Evolutionary conservation across 2,888 invertebrate genomes (phyloP), one percentile per base, ranked within the genome.

Genomic region (Hirtodrosophila histrioides): DNA sequence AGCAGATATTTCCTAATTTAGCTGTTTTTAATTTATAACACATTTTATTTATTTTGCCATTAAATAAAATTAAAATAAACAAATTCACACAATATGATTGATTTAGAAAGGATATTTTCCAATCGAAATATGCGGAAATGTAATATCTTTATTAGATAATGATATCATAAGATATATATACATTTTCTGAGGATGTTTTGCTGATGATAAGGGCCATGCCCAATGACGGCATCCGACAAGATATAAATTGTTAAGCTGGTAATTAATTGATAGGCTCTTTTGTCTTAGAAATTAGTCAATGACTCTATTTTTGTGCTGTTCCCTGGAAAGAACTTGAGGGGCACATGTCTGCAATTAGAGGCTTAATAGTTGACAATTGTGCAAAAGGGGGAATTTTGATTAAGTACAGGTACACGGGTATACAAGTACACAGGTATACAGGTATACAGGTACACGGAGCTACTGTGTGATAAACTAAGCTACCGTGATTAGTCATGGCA

Each of bases 401-500:
- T 8, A 67, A 37, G 7, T 39, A 11, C 39, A 64, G 17, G 31
- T 54, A 36, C 10, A 35, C 8, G 12, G 17, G 17, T 17, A 2
- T 2, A 1, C 17, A 17, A 2, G 17, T 17, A 17, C 2, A 17
- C 17, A 17, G 17, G 17, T 6, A 36, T 2, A 1, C 17, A 17
- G 17, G 17, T 17, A 17, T 17, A 17, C 17, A 17, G 17, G 17
- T 6, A 36, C 11, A 11, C 9, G 8, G 8, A 40, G 11, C 4
- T 45, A 10, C 11, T 33, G 29, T 17, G 9, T 54, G 58, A 61
- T 66, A 73, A n/a, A 35, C 37, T 60, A 65, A 74, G 65, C 57
- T 54, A 24, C 12, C 17, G n/a, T 10, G 56, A 46, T 73, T 74
- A 69, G 54, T 66, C 75, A 70, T 50, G 33, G 44, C 50, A 6